Conservation (phyloP, 1,140 invertebrate genomes). For the Formica exsecta region DNA sequence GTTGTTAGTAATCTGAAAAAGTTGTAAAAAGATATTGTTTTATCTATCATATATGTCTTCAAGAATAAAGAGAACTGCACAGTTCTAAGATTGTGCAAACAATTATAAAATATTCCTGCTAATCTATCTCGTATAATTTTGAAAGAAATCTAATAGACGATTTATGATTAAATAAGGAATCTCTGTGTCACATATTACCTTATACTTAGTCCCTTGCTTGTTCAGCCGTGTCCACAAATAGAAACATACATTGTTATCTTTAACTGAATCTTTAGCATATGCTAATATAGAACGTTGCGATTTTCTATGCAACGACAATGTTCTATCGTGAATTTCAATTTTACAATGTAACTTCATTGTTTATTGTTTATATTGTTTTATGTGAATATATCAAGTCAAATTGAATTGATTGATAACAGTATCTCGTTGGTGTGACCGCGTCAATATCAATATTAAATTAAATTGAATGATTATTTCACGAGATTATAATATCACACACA, state of each 20-base stretch:
- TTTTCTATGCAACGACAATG: constrained; percentile 82
- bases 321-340: constrained; percentile 89
- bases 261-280: constrained; percentile 88
- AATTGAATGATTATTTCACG: too few relatives aligned
- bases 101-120: neutral
- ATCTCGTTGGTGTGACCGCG: too few relatives aligned
- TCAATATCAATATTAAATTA: too few relatives aligned
- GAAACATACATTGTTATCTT: constrained; percentile 88
- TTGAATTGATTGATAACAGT: too few relatives aligned
- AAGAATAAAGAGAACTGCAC: neutral
- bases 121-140: neutral
- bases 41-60: neutral
- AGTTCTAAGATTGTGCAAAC: neutral
- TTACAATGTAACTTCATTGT: constrained; percentile 90
- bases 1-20: constrained; percentile 87
- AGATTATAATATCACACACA: too few relatives aligned
- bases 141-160: neutral
- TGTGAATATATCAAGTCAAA: too few relatives aligned
- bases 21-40: constrained; percentile 35
- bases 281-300: constrained; percentile 87
- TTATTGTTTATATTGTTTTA: neutral
- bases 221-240: constrained; percentile 89
- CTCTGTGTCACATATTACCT: constrained; percentile 70
- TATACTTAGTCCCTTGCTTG: constrained; percentile 90
- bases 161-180: neutral